Evolutionary conservation across 2,797 vertebrate genomes (phyloP).

Genomic region (Phyllotis vaccarum): DNA sequence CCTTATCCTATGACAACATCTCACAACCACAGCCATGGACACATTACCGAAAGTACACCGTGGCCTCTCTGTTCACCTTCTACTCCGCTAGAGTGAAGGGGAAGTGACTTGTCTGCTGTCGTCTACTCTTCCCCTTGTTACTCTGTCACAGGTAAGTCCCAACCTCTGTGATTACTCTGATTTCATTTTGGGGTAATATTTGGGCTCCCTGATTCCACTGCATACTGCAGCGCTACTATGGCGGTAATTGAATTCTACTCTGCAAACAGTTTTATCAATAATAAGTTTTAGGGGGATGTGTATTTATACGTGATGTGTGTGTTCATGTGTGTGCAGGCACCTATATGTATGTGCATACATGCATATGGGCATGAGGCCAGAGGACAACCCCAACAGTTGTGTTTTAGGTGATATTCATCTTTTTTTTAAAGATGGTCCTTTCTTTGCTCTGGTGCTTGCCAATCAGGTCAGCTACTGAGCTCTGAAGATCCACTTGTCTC

Average conservation of each 20-base stretch:
- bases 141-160: background rate
- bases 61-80: background rate
- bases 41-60: background rate
- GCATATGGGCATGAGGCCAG: background rate
- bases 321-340: background rate
- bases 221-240: background rate
- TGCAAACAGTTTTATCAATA: background rate
- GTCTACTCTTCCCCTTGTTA: background rate
- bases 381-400: background rate
- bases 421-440: background rate
- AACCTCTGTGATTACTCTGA: background rate
- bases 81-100: background rate
- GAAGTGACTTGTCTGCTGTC: background rate
- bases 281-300: background rate
- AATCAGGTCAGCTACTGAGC: background rate
- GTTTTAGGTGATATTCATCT: background rate
- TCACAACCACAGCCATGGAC: background rate
- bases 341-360: background rate
- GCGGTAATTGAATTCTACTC: background rate
- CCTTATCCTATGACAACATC: background rate
- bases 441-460: background rate
- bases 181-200: background rate
- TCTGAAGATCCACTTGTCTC: background rate
- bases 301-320: background rate
- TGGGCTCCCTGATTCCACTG: background rate